Base-by-base conservation (phyloP, 53 echinoderm and acorn worm genomes). In the Echinarachnius parma region DNA sequence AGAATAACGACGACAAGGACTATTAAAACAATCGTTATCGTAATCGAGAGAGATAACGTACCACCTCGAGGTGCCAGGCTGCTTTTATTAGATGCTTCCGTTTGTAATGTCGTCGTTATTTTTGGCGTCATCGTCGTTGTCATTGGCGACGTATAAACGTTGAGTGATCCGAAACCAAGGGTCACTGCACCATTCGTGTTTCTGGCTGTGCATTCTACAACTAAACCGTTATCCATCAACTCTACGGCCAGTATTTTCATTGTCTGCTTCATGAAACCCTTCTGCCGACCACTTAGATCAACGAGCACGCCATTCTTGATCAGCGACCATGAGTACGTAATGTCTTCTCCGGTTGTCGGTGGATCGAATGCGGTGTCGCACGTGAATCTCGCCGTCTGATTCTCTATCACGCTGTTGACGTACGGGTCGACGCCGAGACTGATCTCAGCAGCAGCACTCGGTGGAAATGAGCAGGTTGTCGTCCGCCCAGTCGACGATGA, bases 231-330 rank as follows among this genome's bases (percentile, higher is more conserved):
- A 53, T 69, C 70, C 1, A 32, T 22, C 14, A 34, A 15, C 21
- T 69, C 70, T 10, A 25, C 35, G 13, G 10, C 21, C 11, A 69
- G 14, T 15, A 69, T 53, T 34, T 34, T 21, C 70, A 69, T 69
- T 4, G 52, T 7, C 35, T 69, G 70, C 24, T 53, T 69, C 70
- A 69, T 69, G 4, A 69, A 34, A 9, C 70, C 70, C 34, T 69
- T 69, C 24, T 69, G 52, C 34, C 70, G 34, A n/a, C 35, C 70
- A 0, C 70, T 53, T 20, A 69, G 70, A 21, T 50, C 52, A 15
- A 53, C 25, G 3, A 21, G 36, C 15, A 32, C 21, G 4, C 70
- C 70, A 2, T 69, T 15, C 35, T 52, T 50, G 0, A 33, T 53
- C 53, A 69, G 52, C 35, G 70, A 53, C 70, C 70, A 69, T 0